Evolutionary conservation across 2,113 vertebrate genomes (phyloP), one percentile per base, ranked within the genome.

Genomic region (Prietella phreatophila): DNA sequence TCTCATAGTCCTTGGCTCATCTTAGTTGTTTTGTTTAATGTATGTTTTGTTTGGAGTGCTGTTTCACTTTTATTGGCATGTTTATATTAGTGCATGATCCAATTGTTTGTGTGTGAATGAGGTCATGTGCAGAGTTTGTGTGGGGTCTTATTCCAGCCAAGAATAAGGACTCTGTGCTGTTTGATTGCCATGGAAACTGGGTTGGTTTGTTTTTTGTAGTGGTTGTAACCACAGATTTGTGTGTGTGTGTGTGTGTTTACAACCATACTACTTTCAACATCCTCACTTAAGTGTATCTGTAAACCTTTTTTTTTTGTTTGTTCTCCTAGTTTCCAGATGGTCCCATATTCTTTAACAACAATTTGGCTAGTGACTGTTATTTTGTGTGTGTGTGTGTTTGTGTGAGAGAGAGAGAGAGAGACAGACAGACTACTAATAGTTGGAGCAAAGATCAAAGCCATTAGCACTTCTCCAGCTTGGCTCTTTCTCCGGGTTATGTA

Each of bases 261-360:
- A 79, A 9, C 20, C 10, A 67, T 53, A 10, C 17, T 79, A 27
- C 58, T 82, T 82, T 86, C 60, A 58, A 61, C 58, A 36, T 8
- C 2, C 2, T 30, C 53, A 50, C 22, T 79, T 60, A 47, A n/a
- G 25, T 76, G 22, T 76, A 78, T 39, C 56, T 42, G 22, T 86
- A 36, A 60, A 58, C 6, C 47, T 47, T 39, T 39, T 84, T 17
- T 36, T 1, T 71, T 11, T 47, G 42, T 65, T 25, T 65, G 87
- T 92, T 92, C 90, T 90, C 84, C 87, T 90, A 63, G 60, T 91
- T 89, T 67, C 84, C 93, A 94, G 94, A 90, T 88, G 87, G 86
- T 94, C 85, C 93, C 92, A 93, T 87, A 91, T 93, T 93, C n/a
- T 58, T 67, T 92, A 75, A 58, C 55, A 80, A 9, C 17, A 8